A percentile compares a stretch with the other conserved stretches of the same genome.
phyloP scores from a whole-genome alignment of 1,140 invertebrate species.

The honey bee (Apis mellifera) region Amel_HAv3.1 CM009938.2:4458501-4459000 shows the following conservation, averaged over 20 bases:
- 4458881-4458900: too few species aligned
- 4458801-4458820: background rate
- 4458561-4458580: too few species aligned
- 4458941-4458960: too few species aligned
- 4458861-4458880: background rate
- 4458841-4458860: too few species aligned
- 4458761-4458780: slow-evolving; percentile 42
- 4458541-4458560: too few species aligned
- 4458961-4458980: too few species aligned
- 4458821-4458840: background rate
- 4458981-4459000: too few species aligned
- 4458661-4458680: slow-evolving; percentile 4
- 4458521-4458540: too few species aligned
- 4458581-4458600: too few species aligned
- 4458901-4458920: too few species aligned
- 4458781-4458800: slow-evolving; percentile 29
- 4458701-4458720: slow-evolving; percentile 39
- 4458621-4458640: background rate
- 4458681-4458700: slow-evolving; percentile 38
- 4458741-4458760: slow-evolving; percentile 28
- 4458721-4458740: slow-evolving; percentile 33
- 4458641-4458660: background rate
- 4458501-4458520: too few species aligned
- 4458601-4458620: slow-evolving; percentile 38
- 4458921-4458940: too few species aligned